Percentiles rank a stretch among this genome's conserved stretches.
Conservation (phyloP, 2,113 vertebrate genomes). For the Pomatostomus ruficeps region DNA sequence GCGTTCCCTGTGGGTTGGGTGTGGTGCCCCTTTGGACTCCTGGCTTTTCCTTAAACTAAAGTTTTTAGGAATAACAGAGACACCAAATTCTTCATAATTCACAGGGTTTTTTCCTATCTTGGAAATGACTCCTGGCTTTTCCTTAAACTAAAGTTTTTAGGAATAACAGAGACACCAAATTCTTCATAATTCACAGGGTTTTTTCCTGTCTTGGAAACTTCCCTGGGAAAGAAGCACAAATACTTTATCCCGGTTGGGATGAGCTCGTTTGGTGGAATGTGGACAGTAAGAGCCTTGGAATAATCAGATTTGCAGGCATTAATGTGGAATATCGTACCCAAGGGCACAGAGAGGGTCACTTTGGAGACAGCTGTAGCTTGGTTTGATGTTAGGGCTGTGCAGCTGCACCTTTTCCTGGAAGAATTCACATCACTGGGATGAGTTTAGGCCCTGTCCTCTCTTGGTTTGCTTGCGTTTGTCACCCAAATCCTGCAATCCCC, state of each 20-base stretch:
- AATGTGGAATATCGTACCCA: not conserved
- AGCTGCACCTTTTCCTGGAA: not conserved
- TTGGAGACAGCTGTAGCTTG: not conserved
- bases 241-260: not conserved
- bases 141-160: not conserved
- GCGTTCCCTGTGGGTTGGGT: not conserved
- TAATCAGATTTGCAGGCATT: conserved; percentile 5
- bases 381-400: not conserved
- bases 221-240: not conserved
- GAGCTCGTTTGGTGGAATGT: not conserved
- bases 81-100: not conserved
- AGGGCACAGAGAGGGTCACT: not conserved
- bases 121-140: not conserved
- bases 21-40: not conserved
- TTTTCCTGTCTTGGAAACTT: not conserved
- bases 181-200: not conserved
- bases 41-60: not conserved
- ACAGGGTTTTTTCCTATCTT: not conserved
- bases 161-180: not conserved
- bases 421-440: not conserved
- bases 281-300: not conserved
- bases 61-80: not conserved
- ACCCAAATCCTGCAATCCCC: not conserved
- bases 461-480: not conserved
- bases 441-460: not conserved